phyloP scores from a whole-genome alignment of 2,888 invertebrate genomes.

The Tetragonisca angustula region DNA sequence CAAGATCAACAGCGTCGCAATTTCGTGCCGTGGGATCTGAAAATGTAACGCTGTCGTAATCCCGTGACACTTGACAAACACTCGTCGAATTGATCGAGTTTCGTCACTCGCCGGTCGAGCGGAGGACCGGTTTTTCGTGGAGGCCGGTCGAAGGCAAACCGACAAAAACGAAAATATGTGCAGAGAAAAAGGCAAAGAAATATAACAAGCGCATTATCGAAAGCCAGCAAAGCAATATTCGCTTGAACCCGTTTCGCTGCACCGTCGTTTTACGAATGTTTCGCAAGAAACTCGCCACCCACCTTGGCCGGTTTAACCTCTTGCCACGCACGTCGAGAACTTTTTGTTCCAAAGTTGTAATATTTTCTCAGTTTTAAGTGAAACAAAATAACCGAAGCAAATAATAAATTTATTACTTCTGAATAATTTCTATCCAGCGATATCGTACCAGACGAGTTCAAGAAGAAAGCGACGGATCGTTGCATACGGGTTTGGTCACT shows the following conservation, averaged over 20 bases:
- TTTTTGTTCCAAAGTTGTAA: no score
- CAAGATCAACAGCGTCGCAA: background rate
- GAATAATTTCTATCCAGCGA: no score
- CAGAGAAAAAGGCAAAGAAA: background rate
- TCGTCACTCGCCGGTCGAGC: conserved; percentile 34
- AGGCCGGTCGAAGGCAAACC: background rate
- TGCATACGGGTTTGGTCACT: no score
- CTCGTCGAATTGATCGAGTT: conserved; percentile 16
- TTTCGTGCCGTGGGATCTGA: background rate
- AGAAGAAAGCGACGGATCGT: no score
- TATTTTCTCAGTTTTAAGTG: no score
- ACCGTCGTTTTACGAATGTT: conserved; percentile 27
- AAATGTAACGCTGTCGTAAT: conserved; percentile 38
- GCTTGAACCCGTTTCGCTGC: conserved; percentile 7
- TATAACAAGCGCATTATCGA: conserved; percentile 27
- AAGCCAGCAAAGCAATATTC: conserved; percentile 17
- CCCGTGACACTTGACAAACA: conserved; percentile 12
- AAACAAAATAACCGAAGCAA: no score
- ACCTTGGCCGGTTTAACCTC: background rate
- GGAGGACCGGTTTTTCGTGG: conserved; percentile 36
- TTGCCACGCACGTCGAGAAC: no score
- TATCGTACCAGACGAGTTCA: no score
- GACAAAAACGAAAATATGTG: background rate
- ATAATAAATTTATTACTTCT: no score
- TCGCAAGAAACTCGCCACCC: conserved; percentile 21